Conservation (phyloP, 2,113 vertebrate species). For the Stegostoma tigrinum region DNA sequence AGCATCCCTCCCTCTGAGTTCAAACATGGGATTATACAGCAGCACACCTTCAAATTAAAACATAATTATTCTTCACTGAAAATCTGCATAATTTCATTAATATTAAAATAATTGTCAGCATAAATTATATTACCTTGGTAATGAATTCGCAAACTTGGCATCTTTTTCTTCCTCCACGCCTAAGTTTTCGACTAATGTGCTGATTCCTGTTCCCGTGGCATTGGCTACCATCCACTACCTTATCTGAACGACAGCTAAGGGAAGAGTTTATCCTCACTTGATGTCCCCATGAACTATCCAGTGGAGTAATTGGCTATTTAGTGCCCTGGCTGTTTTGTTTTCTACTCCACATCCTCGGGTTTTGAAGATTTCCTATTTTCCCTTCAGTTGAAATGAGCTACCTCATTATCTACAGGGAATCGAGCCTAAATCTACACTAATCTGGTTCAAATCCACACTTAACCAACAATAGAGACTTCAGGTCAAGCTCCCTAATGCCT, state of each 20-base stretch:
- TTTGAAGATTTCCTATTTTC: not conserved
- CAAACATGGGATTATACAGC: not conserved
- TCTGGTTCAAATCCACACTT: not conserved
- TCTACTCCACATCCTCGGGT: not conserved
- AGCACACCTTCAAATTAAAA: not conserved
- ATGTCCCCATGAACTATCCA: not conserved
- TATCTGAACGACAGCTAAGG: not conserved
- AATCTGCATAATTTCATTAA: not conserved
- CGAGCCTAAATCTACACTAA: not conserved
- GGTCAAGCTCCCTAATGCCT: not conserved
- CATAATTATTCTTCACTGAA: not conserved
- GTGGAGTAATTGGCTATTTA: not conserved
- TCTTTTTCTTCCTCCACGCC: not conserved
- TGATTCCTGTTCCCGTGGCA: not conserved
- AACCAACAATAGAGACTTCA: not conserved
- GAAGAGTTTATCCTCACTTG: not conserved
- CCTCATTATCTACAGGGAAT: not conserved
- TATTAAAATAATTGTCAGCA: not conserved
- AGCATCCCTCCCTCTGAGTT: not conserved
- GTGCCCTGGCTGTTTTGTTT: not conserved
- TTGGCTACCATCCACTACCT: not conserved
- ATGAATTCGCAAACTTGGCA: conserved; percentile 14
- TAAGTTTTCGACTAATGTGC: not conserved
- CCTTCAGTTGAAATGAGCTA: not conserved
- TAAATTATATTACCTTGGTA: not conserved